Conservation (phyloP, 2,113 vertebrate genomes). For the Pholis gunnellus region DNA sequence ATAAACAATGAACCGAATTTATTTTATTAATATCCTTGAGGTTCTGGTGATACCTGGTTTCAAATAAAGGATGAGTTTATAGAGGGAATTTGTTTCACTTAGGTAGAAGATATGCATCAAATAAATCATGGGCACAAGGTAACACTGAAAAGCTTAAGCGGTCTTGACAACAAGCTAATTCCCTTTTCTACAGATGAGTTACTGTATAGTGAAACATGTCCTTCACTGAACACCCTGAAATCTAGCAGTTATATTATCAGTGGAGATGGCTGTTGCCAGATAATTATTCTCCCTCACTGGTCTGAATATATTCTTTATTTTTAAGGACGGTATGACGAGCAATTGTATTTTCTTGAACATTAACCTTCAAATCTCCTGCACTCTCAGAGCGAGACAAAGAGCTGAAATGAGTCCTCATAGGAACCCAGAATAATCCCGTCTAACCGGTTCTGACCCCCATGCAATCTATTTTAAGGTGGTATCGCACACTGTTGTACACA, state of each 20-base stretch:
- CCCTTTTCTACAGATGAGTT: background rate
- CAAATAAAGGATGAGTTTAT: background rate
- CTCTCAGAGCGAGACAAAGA: slow-evolving; percentile 6
- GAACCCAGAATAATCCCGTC: slow-evolving; percentile 45
- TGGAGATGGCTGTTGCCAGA: background rate
- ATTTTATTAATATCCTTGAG: background rate
- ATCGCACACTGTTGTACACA: slow-evolving; percentile 31
- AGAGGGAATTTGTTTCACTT: background rate
- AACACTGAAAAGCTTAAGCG: background rate
- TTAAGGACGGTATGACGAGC: background rate
- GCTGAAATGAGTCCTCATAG: slow-evolving; percentile 35
- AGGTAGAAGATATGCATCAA: background rate
- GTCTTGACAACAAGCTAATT: background rate
- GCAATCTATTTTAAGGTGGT: slow-evolving; percentile 60
- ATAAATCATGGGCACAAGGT: background rate
- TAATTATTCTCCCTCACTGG: slow-evolving; percentile 12
- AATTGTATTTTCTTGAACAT: slow-evolving; percentile 11
- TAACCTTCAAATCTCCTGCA: slow-evolving; percentile 13
- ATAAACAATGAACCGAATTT: background rate
- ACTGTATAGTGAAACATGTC: background rate
- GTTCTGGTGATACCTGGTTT: background rate
- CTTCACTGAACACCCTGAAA: background rate
- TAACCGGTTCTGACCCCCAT: slow-evolving; percentile 51
- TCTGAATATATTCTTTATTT: background rate
- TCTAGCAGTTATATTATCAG: background rate